phyloP scores from a whole-genome alignment of 2,797 vertebrate genomes.

The Gymnoscopelus braueri region DNA sequence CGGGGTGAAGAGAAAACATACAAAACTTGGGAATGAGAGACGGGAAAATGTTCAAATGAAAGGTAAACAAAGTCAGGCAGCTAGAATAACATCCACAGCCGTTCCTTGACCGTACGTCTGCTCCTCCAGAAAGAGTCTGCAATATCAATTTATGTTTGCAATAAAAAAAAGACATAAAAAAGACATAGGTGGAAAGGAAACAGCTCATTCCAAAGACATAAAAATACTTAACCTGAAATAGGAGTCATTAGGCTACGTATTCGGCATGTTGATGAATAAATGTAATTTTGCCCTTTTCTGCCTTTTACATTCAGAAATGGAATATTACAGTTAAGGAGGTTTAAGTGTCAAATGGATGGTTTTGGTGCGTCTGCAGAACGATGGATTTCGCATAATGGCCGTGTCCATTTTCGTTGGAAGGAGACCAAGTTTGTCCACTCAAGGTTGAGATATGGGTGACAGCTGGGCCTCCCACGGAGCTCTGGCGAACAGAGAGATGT shows the following conservation, averaged over 20 bases:
- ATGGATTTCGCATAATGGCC: constrained; percentile 10
- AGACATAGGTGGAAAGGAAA: constrained; percentile 55
- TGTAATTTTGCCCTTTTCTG: neutral
- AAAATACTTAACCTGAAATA: constrained; percentile 31
- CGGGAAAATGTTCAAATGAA: constrained; percentile 80
- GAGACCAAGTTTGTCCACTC: constrained; percentile 42
- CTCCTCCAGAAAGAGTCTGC: constrained; percentile 60
- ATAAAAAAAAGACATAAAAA: constrained; percentile 56
- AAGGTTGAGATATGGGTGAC: constrained; percentile 43
- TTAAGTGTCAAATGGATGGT: neutral
- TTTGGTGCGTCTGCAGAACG: neutral
- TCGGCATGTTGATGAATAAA: neutral
- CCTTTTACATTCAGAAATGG: neutral
- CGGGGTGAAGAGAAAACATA: constrained; percentile 77
- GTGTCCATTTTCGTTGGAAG: constrained; percentile 29
- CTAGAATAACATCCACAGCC: constrained; percentile 80
- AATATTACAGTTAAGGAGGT: neutral
- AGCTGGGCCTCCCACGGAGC: constrained; percentile 59
- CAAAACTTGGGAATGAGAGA: constrained; percentile 78
- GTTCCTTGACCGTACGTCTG: constrained; percentile 55
- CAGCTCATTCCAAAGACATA: constrained; percentile 34
- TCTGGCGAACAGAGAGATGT: constrained; percentile 24
- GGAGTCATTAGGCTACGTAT: neutral
- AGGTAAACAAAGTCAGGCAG: constrained; percentile 80
- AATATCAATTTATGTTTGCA: constrained; percentile 75